Evolutionary conservation across 2,113 vertebrate species (phyloP), one percentile per base, ranked within the genome.

Genomic region (Canis aureus): DNA sequence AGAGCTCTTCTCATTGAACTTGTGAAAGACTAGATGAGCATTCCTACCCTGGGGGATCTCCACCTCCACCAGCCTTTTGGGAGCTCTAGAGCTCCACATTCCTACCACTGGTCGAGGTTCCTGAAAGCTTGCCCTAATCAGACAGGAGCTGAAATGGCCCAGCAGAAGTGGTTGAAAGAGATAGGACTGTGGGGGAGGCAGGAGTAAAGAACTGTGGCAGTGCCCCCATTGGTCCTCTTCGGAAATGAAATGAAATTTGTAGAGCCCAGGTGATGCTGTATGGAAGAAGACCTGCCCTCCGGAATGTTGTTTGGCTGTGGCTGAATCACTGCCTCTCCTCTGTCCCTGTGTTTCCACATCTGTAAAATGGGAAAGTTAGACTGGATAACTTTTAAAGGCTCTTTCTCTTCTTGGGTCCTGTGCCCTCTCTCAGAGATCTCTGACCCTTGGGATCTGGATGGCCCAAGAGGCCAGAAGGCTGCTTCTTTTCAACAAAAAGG

Each of bases 1-100:
- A 60, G 38, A 0, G 0, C 60, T 8, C 11, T 80, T 97, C 89
- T 97, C 95, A 85, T 92, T 95, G 95, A 35, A 74, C 96, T 97
- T 96, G 93, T 97, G 95, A 97, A 96, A 96, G 92, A 84, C 57
- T 57, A 3, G 57, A 73, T 60, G 89, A 74, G 51, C 94, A 91
- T 95, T 96, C 92, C 51, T 92, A 66, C 80, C 73, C 73, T 80
- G 62, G 80, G 91, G 86, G 59, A 62, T 57, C 85, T 3, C 2
- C 32, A 93, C 66, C 10, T 95, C 79, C 73, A 27, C 35, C 71
- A 71, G 89, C 74, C 73, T 69, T 38, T 83, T 12, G 12, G 57
- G 87, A 97, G 97, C 85, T 67, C 35, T 53, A 4, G 16, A 83
- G 85, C 59, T n/a, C 91, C 51, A n/a, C 55, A 8, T 84, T 17